A percentile compares a stretch with the other conserved stretches of the same genome.
These are phyloP conservation scores for Elysia chlorotica DNA, from an alignment of 1,140 invertebrate species.

Conservation along the genomic window DNA sequence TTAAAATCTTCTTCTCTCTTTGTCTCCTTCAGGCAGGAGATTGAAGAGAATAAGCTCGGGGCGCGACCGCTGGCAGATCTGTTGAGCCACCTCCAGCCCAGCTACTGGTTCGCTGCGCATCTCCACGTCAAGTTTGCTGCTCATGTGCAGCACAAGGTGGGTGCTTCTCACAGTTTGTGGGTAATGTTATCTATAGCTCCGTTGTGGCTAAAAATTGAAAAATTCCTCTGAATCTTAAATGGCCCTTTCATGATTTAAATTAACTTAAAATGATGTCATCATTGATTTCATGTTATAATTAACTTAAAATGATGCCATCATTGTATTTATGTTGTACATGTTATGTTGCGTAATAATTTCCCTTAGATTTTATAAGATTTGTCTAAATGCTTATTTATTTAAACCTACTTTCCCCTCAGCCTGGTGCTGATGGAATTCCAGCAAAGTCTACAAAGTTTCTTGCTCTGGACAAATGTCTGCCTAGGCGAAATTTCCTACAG, in stretches of 20 bases:
- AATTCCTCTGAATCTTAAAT: neutral
- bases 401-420: too few species aligned
- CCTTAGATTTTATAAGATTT: neutral
- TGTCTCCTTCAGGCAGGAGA: constrained; percentile 67
- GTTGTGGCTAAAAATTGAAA: neutral
- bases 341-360: neutral
- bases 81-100: constrained; percentile 77
- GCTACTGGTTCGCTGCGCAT: constrained; percentile 97
- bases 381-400: too few species aligned
- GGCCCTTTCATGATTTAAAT: neutral
- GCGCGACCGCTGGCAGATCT: constrained; percentile 83
- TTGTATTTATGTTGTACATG: neutral
- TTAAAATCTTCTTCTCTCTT: neutral
- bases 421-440: neutral
- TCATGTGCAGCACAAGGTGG: constrained; percentile 72
- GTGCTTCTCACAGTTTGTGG: neutral
- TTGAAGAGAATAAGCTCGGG: constrained; percentile 80
- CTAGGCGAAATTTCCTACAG: constrained; percentile 85
- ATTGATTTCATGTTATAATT: neutral
- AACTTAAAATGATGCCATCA: neutral
- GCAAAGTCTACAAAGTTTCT: constrained; percentile 81
- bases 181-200: neutral
- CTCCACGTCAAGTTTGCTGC: constrained; percentile 96
- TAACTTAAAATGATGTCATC: neutral
- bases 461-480: constrained; percentile 94